These are phyloP conservation scores for Copidosoma floridanum DNA, from an alignment of 1,140 invertebrate genomes.

Conservation along the genomic window DNA sequence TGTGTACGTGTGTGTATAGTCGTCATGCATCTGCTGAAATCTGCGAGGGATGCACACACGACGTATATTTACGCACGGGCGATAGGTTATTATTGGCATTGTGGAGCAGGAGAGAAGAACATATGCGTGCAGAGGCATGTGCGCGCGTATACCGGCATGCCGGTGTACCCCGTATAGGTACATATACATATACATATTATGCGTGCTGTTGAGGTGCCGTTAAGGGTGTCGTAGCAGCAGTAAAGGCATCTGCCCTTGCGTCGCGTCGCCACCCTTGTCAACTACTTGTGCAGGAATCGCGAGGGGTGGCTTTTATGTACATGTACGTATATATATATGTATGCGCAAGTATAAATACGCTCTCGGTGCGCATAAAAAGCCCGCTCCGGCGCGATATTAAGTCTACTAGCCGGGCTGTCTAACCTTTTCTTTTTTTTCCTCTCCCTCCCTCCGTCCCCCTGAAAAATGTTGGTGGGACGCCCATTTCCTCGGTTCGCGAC, in stretches of 20 bases:
- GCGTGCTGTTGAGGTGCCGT: too few relatives aligned
- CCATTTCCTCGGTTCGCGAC: constrained; percentile 6
- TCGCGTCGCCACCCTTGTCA: constrained; percentile 18
- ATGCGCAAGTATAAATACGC: too few relatives aligned
- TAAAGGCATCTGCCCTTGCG: constrained; percentile 31
- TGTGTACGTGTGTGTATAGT: too few relatives aligned
- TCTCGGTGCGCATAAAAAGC: too few relatives aligned
- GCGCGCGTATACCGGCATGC: constrained; percentile 25
- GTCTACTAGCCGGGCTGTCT: too few relatives aligned
- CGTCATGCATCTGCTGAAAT: constrained; percentile 53
- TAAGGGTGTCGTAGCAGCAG: too few relatives aligned
- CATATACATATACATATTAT: constrained; percentile 23
- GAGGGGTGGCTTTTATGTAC: constrained; percentile 24
- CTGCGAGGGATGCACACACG: constrained; percentile 47
- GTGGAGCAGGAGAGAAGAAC: constrained; percentile 26
- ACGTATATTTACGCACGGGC: too few relatives aligned
- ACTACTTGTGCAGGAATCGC: constrained; percentile 18
- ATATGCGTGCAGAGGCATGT: too few relatives aligned
- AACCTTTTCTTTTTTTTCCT: background rate
- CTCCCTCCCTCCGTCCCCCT: background rate
- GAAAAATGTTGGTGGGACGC: background rate
- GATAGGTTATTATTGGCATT: constrained; percentile 57
- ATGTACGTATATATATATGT: constrained; percentile 10
- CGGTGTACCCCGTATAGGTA: too few relatives aligned
- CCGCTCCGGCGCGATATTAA: too few relatives aligned